These are phyloP conservation scores for Drosophila emarginata DNA, from an alignment of 2,888 invertebrate genomes.

Conservation along the genomic window DNA sequence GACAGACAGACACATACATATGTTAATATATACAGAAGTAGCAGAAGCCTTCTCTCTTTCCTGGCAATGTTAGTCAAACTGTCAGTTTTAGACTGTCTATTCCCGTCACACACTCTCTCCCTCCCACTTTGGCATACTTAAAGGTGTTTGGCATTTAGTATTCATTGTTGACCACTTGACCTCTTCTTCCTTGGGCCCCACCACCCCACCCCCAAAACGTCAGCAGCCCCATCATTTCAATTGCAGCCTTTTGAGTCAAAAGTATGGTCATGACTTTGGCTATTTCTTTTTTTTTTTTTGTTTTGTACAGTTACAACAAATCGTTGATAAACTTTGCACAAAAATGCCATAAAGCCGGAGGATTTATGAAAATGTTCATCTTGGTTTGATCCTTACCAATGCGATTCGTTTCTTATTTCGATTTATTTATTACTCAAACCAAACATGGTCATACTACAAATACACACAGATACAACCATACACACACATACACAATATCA, in stretches of 20 bases:
- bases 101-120: background rate
- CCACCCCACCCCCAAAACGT: background rate
- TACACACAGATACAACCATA: conserved; percentile 9
- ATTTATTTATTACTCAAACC: conserved; percentile 64
- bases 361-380: conserved; percentile 70
- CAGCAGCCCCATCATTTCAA: background rate
- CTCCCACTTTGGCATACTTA: conserved; percentile 8
- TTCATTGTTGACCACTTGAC: conserved; percentile 71
- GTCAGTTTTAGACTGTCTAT: conserved; percentile 30
- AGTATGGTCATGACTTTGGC: conserved; percentile 8
- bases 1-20: conserved; percentile 27
- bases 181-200: conserved; percentile 23
- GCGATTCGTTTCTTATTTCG: conserved; percentile 48
- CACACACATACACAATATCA: conserved; percentile 9
- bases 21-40: conserved; percentile 7
- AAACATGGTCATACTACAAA: conserved; percentile 38
- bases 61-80: conserved; percentile 47
- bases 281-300: background rate
- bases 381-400: conserved; percentile 55
- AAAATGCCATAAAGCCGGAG: conserved; percentile 62
- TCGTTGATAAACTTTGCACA: conserved; percentile 60
- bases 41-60: conserved; percentile 15
- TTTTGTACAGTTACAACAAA: conserved; percentile 38
- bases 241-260: conserved; percentile 2
- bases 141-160: conserved; percentile 63